Evolutionary conservation across 2,113 vertebrate genomes (phyloP).

Genomic region (Cavia aperea): DNA sequence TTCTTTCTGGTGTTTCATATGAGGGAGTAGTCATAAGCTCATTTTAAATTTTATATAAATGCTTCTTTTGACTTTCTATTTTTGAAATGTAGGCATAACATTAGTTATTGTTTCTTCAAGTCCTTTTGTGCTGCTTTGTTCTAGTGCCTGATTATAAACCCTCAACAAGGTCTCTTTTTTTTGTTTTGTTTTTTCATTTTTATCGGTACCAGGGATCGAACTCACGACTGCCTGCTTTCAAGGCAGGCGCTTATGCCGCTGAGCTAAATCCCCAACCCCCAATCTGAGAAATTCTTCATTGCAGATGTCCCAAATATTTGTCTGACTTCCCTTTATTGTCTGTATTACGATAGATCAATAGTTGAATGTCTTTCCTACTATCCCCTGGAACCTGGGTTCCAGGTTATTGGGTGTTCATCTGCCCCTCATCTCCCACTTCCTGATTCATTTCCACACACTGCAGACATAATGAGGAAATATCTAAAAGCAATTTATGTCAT

Average conservation of each 20-base stretch:
- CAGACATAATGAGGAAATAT: background rate
- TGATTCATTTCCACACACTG: background rate
- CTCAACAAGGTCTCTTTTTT: conserved; percentile 42
- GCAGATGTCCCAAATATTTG: background rate
- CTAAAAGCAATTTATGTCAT: background rate
- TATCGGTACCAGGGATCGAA: too few species aligned
- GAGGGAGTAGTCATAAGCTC: conserved; percentile 41
- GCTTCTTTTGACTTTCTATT: conserved; percentile 50
- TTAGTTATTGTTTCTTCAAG: conserved; percentile 46
- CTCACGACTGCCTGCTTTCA: too few species aligned
- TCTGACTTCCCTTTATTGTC: background rate
- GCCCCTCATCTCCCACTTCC: background rate
- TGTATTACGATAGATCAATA: background rate
- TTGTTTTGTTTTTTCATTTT: too few species aligned
- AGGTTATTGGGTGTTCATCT: background rate
- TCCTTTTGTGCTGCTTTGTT: conserved; percentile 39
- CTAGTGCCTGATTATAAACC: conserved; percentile 48
- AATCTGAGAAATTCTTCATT: background rate
- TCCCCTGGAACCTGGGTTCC: background rate
- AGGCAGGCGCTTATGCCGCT: too few species aligned
- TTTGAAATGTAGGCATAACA: conserved; percentile 29
- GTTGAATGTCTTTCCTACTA: background rate
- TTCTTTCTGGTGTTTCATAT: conserved; percentile 46
- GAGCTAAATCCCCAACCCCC: too few species aligned
- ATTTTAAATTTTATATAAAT: conserved; percentile 53